These are phyloP conservation scores for Tapirus terrestris DNA, from an alignment of 2,113 vertebrate species.

Conservation along the genomic window DNA sequence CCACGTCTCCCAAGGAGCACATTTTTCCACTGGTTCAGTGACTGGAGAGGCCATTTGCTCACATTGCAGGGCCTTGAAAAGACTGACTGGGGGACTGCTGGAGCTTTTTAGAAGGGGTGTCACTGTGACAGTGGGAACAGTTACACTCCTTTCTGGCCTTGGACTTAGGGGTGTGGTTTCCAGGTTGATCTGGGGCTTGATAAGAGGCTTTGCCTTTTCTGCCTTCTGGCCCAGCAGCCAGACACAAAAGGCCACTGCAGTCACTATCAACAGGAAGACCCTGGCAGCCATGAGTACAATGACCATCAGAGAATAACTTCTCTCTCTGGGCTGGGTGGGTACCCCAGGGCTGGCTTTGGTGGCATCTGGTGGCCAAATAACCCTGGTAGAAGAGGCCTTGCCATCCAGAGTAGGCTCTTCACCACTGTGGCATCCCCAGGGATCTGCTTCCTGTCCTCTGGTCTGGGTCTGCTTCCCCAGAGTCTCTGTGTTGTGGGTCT, in stretches of 20 bases:
- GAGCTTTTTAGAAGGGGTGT: slow-evolving; percentile 87
- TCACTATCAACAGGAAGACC: slow-evolving; percentile 87
- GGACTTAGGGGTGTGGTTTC: slow-evolving; percentile 67
- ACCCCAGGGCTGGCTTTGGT: slow-evolving; percentile 80
- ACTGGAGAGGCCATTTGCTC: slow-evolving; percentile 64
- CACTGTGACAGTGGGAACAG: slow-evolving; percentile 90
- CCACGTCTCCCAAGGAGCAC: slow-evolving; percentile 85
- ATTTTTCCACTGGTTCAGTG: slow-evolving; percentile 69
- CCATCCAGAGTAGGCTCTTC: slow-evolving; percentile 74
- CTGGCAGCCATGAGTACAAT: slow-evolving; percentile 86
- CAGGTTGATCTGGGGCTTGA: slow-evolving; percentile 65
- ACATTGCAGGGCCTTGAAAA: slow-evolving; percentile 66
- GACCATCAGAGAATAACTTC: slow-evolving; percentile 85
- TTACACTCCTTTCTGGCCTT: slow-evolving; percentile 84
- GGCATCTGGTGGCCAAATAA: slow-evolving; percentile 75
- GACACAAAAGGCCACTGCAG: slow-evolving; percentile 84
- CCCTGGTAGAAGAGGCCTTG: slow-evolving; percentile 78
- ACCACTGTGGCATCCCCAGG: slow-evolving; percentile 84
- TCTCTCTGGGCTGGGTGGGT: slow-evolving; percentile 83
- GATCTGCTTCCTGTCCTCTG: slow-evolving; percentile 82
- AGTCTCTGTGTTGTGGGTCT: slow-evolving; percentile 68
- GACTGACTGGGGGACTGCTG: slow-evolving; percentile 68
- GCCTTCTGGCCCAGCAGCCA: slow-evolving; percentile 84
- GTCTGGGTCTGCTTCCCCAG: slow-evolving; percentile 83
- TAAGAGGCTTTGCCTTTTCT: slow-evolving; percentile 84